Percentiles rank a stretch among this genome's conserved stretches.
Evolutionary conservation across 30 jellyfish, hydroid and myxozoan species (phyloP).

Genomic region (Aurelia sp.): DNA sequence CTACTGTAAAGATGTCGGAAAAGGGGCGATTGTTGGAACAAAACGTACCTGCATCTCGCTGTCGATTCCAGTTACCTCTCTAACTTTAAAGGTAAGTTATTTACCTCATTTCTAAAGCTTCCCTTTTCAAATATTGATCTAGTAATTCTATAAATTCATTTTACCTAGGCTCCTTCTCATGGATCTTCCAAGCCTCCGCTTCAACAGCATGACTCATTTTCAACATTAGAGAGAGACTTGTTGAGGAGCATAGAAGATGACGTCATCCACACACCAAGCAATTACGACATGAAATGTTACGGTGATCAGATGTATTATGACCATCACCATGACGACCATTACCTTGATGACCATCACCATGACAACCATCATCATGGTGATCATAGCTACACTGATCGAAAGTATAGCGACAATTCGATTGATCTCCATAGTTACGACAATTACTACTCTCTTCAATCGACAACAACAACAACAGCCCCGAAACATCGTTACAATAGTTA

Average conservation of each 20-base stretch:
- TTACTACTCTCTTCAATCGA: slow-evolving; percentile 10
- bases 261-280: slow-evolving; percentile 22
- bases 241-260: slow-evolving; percentile 60
- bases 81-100: no score
- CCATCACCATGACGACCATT: slow-evolving; percentile 1
- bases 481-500: slow-evolving; percentile 49
- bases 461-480: neutral
- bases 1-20: no score
- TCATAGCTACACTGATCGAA: slow-evolving; percentile 22
- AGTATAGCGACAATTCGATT: slow-evolving; percentile 1
- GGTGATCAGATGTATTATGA: neutral
- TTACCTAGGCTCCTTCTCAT: slow-evolving; percentile 6
- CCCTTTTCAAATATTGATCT: no score
- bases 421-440: slow-evolving; percentile 28
- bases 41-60: no score
- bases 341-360: neutral
- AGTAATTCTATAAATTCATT: no score
- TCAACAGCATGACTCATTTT: slow-evolving; percentile 52
- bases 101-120: no score
- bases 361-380: neutral
- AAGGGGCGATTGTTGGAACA: no score
- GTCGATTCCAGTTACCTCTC: no score
- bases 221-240: slow-evolving; percentile 69
- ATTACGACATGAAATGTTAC: slow-evolving; percentile 6
- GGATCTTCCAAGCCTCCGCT: slow-evolving; percentile 22